These are phyloP conservation scores for Amblyopsis hoosieri DNA, from an alignment of 2,797 vertebrate genomes.

Conservation along the genomic window DNA sequence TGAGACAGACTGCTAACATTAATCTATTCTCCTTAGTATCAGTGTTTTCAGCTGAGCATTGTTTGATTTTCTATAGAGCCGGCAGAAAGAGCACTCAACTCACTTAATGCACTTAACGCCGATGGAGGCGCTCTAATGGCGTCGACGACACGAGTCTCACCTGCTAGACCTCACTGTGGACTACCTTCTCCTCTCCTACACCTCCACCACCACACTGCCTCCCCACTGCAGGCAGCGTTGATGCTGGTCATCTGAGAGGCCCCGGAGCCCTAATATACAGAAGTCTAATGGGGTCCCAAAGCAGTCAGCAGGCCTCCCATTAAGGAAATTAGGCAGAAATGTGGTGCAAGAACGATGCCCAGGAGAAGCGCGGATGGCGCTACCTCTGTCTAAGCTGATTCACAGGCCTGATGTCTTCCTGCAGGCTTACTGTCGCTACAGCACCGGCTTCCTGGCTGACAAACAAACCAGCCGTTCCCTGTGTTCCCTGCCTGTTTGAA, in stretches of 20 bases:
- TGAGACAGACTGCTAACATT: not conserved
- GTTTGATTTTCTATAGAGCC: too few species aligned
- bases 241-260: conserved; percentile 30
- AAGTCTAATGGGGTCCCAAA: conserved; percentile 57
- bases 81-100: too few species aligned
- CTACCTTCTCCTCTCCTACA: not conserved
- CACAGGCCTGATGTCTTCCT: conserved; percentile 37
- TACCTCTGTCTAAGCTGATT: not conserved
- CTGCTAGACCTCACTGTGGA: not conserved
- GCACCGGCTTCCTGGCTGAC: too few species aligned
- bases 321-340: conserved; percentile 61
- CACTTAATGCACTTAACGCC: too few species aligned
- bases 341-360: conserved; percentile 46
- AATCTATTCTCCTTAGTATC: not conserved
- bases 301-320: conserved; percentile 51
- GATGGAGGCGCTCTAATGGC: too few species aligned
- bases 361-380: conserved; percentile 29
- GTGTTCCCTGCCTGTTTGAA: conserved; percentile 50
- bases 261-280: conserved; percentile 56
- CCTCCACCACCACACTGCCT: not conserved
- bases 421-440: not conserved
- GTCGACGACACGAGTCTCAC: not conserved
- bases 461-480: conserved; percentile 12
- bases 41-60: not conserved
- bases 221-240: conserved; percentile 33